A percentile compares a stretch with the other conserved stretches of the same genome.
These are phyloP conservation scores for Globodera rostochiensis DNA, from an alignment of 1,140 invertebrate genomes.

Conservation along the genomic window DNA sequence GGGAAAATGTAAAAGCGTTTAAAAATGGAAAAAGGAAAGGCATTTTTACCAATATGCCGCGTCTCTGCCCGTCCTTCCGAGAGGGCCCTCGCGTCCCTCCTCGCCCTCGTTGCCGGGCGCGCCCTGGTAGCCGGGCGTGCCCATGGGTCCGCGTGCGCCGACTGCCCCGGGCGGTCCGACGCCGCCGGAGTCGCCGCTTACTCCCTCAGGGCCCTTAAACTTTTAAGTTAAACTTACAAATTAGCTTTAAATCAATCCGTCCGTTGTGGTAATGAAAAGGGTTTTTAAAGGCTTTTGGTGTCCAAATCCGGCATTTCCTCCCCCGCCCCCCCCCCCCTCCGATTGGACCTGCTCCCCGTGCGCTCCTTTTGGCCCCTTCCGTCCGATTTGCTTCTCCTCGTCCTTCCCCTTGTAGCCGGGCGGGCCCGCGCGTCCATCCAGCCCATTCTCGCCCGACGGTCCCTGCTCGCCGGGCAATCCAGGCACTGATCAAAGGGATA, in stretches of 20 bases:
- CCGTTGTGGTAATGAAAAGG: no score
- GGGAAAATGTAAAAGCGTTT: background rate
- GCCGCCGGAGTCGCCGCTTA: constrained; percentile 36
- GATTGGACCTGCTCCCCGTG: constrained; percentile 35
- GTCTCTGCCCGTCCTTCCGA: constrained; percentile 21
- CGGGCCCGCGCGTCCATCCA: constrained; percentile 39
- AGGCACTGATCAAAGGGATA: constrained; percentile 34
- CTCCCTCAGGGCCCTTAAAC: constrained; percentile 33
- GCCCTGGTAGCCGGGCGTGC: constrained; percentile 44
- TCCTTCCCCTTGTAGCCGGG: constrained; percentile 46
- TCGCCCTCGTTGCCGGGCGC: constrained; percentile 45
- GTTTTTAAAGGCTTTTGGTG: no score
- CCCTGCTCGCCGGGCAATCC: constrained; percentile 48
- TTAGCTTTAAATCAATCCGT: background rate
- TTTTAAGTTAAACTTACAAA: background rate
- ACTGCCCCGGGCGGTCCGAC: constrained; percentile 40
- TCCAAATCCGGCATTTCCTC: background rate
- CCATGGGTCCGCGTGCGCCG: constrained; percentile 37
- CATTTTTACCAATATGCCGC: constrained; percentile 28
- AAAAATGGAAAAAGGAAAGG: background rate
- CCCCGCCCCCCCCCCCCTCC: no score
- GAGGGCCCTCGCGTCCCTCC: constrained; percentile 40
- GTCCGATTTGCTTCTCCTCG: constrained; percentile 51
- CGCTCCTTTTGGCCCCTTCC: constrained; percentile 41
- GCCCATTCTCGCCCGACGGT: constrained; percentile 33